Base-by-base conservation (phyloP, 2,888 invertebrate species). In the Norana najaformis region DNA sequence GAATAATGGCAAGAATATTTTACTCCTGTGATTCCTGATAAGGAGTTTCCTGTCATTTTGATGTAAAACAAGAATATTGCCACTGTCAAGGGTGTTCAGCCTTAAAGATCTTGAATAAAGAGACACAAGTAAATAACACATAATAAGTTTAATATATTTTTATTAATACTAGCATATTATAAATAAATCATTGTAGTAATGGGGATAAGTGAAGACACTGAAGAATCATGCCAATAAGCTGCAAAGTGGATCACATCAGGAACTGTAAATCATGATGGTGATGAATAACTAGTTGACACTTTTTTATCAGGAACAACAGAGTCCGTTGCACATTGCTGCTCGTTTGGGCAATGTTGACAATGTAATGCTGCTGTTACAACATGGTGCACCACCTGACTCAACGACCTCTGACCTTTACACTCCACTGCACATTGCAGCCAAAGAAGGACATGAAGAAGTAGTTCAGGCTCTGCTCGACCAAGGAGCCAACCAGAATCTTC, bases 401-500 rank as follows among this genome's bases (percentile, higher is more conserved):
- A 88, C 88, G 13, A 88, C 88, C 41, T 88, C 88, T 35, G 88
- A 88, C 11, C 39, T 88, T 35, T 89, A 92, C 88, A 99, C 99
- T 0, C 98, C 99, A 1, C 96, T 99, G 89, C 99, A 99, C 95
- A 98, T 99, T 94, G 99, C 99, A 1, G 97, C 98, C 0, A 96
- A 99, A 39, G 96, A 99, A 90, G 99, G 99, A 91, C 99, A 99
- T 95, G 98, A 98, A 82, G 99, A 99, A 95, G 99, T 99, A 94
- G 99, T 99, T 0, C 98, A 98, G 95, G 96, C 99, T 90, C 95
- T 99, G 91, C 96, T 99, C 92, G 98, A 99, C 94, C 98, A 99
- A 93, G 98, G 98, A 69, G 99, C 99, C 83, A 94, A 95, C 91
- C 97, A 98, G 90, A 97, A 99, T 94, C 97, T 98, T 18, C 97